These are phyloP conservation scores for Hipposideros armiger DNA, from an alignment of 2,113 vertebrate species.

Conservation along the genomic window DNA sequence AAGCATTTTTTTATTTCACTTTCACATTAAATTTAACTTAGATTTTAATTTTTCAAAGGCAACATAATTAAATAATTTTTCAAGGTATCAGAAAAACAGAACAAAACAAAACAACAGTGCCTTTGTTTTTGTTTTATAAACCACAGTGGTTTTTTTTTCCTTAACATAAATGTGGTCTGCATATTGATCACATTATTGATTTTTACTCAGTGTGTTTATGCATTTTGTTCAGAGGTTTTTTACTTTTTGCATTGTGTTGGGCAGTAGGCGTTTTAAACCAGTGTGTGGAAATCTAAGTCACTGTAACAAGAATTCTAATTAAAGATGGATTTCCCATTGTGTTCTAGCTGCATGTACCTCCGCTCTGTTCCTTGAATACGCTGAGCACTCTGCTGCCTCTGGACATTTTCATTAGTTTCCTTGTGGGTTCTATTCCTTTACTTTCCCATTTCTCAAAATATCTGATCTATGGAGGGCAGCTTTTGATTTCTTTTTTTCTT, in stretches of 20 bases:
- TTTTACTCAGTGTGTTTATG: constrained; percentile 8
- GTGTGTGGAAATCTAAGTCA: background rate
- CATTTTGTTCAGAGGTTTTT: background rate
- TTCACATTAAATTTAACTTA: background rate
- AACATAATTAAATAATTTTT: background rate
- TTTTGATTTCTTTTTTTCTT: background rate
- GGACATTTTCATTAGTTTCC: background rate
- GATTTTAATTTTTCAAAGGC: constrained; percentile 52
- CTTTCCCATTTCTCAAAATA: background rate
- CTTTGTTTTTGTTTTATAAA: background rate
- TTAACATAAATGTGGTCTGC: background rate
- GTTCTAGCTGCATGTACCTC: background rate
- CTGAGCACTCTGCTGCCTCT: background rate
- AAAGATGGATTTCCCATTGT: background rate
- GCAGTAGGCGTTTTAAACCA: background rate
- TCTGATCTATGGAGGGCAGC: background rate
- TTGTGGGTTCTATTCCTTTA: background rate
- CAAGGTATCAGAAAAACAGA: background rate
- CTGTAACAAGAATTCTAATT: background rate
- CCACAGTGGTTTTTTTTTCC: background rate
- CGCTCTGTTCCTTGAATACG: background rate
- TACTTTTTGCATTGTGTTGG: background rate
- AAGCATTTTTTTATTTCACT: background rate
- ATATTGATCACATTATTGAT: constrained; percentile 21
- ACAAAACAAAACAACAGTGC: background rate